Percentiles rank a stretch among this genome's conserved stretches.
phyloP scores from a whole-genome alignment of 2,113 vertebrate species.

The Stomatorhinus ivindoensis region DNA sequence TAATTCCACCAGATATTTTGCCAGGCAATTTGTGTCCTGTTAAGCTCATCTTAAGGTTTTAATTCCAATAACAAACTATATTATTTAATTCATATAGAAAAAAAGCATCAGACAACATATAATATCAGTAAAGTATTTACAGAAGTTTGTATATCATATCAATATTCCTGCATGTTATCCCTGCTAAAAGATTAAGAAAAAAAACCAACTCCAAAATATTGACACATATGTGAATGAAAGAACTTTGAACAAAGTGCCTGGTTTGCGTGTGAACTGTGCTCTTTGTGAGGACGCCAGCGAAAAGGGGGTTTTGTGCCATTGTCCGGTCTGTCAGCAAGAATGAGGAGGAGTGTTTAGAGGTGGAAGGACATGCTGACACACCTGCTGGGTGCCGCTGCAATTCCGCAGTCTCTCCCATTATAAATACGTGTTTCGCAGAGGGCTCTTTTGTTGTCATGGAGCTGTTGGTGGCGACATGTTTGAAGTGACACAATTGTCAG shows the following conservation, averaged over 20 bases:
- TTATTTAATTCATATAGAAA: background rate
- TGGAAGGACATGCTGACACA: constrained; percentile 79
- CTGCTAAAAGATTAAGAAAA: background rate
- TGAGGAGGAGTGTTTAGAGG: constrained; percentile 80
- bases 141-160: constrained; percentile 7
- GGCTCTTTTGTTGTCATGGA: constrained; percentile 73
- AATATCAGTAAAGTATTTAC: background rate
- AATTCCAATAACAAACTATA: background rate
- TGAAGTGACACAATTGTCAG: constrained; percentile 85
- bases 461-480: constrained; percentile 76
- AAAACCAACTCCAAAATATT: constrained; percentile 34
- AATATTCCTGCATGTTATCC: background rate
- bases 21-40: background rate
- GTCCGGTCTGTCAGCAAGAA: constrained; percentile 82
- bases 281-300: constrained; percentile 66
- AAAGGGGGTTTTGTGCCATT: constrained; percentile 71
- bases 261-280: constrained; percentile 53
- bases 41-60: background rate
- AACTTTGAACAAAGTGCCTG: constrained; percentile 48
- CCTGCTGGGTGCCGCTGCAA: constrained; percentile 83
- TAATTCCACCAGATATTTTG: background rate
- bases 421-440: constrained; percentile 67
- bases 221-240: constrained; percentile 61
- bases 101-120: constrained; percentile 33
- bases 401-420: constrained; percentile 68